Conservation (phyloP, 2,888 invertebrate species). For the Heliconius ethilla region DNA sequence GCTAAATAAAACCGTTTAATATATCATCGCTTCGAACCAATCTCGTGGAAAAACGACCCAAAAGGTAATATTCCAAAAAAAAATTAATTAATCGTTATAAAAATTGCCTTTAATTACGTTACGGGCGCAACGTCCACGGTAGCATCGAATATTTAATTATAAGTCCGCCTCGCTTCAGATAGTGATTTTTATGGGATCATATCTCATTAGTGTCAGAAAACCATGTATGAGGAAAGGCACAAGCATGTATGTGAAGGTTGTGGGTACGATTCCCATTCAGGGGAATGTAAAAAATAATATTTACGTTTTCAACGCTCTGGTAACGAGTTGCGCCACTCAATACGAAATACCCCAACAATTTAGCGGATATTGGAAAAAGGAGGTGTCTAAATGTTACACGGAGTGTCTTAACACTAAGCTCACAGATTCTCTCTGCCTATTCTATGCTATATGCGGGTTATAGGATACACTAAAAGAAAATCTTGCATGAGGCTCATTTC, state of each 20-base stretch:
- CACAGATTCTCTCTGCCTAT: neutral
- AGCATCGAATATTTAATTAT: constrained; percentile 36
- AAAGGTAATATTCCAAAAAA: constrained; percentile 11
- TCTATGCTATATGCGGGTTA: neutral
- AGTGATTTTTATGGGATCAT: constrained; percentile 33
- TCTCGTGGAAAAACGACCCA: neutral
- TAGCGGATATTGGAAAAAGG: neutral
- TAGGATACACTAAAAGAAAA: no score
- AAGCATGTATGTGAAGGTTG: no score
- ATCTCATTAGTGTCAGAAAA: neutral
- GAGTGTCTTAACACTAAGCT: neutral
- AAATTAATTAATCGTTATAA: constrained; percentile 26
- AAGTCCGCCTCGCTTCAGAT: constrained; percentile 25
- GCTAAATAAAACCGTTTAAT: no score
- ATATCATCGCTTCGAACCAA: neutral
- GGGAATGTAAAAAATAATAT: neutral
- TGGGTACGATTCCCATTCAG: neutral
- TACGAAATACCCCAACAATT: neutral
- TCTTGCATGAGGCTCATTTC: no score
- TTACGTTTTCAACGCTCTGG: no score
- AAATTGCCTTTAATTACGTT: constrained; percentile 35
- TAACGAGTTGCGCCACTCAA: no score
- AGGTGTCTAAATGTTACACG: no score
- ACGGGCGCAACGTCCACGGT: constrained; percentile 29
- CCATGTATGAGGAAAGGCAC: no score